A percentile compares a stretch with the other conserved stretches of the same genome.
phyloP scores from a whole-genome alignment of 2,888 invertebrate species.

The Pachliopta kotzebuea region DNA sequence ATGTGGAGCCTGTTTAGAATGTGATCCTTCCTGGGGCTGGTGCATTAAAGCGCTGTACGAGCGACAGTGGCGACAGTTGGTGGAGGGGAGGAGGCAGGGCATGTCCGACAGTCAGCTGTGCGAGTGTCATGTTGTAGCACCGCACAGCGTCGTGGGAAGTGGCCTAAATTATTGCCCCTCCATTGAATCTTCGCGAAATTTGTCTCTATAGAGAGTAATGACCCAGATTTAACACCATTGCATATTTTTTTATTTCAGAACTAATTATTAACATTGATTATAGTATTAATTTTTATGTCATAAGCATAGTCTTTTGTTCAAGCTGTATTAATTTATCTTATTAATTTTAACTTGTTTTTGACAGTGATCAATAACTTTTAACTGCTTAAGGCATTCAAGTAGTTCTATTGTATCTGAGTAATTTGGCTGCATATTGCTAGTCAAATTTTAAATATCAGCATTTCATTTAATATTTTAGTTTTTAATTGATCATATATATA shows the following conservation, averaged over 20 bases:
- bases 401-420: background rate
- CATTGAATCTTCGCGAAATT: conserved; percentile 49
- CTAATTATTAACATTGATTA: conserved; percentile 15
- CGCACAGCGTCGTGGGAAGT: conserved; percentile 63
- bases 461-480: background rate
- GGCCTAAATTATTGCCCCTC: conserved; percentile 64
- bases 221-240: conserved; percentile 35
- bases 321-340: conserved; percentile 12
- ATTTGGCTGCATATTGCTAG: background rate
- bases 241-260: conserved; percentile 28
- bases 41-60: conserved; percentile 23
- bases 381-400: background rate
- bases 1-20: conserved; percentile 19
- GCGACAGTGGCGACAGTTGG: conserved; percentile 52
- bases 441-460: background rate
- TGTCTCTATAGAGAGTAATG: conserved; percentile 36
- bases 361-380: conserved; percentile 14
- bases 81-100: conserved; percentile 46
- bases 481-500: too few species aligned
- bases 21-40: conserved; percentile 14
- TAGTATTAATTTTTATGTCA: conserved; percentile 20
- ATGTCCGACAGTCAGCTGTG: conserved; percentile 76
- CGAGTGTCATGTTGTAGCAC: conserved; percentile 65
- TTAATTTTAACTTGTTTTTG: conserved; percentile 15
- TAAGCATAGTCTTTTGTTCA: conserved; percentile 27